Conservation (phyloP, 2,888 invertebrate genomes). For the Synergus umbraculus region DNA sequence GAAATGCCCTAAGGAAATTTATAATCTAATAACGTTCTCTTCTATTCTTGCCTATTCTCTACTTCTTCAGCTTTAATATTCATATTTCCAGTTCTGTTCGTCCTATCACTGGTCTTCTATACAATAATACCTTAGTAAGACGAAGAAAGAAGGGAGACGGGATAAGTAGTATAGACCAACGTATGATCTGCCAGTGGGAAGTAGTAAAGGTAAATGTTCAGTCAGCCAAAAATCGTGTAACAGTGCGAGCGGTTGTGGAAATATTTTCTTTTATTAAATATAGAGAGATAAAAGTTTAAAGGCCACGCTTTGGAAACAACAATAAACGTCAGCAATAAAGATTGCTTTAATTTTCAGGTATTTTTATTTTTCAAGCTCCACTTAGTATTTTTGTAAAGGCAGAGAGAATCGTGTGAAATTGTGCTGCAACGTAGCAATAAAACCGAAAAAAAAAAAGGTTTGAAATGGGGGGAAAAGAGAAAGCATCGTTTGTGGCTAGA, state of each 20-base stretch:
- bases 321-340: not conserved
- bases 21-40: not conserved
- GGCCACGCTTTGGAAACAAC: not conserved
- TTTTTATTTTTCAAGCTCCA: not conserved
- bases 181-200: too few relatives aligned
- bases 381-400: not conserved
- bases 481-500: slow-evolving; percentile 28
- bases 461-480: not conserved
- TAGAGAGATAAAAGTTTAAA: not conserved
- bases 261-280: not conserved
- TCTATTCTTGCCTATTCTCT: not conserved
- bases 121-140: not conserved
- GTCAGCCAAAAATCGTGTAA: too few relatives aligned
- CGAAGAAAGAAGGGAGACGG: too few relatives aligned
- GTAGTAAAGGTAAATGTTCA: too few relatives aligned
- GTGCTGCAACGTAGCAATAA: not conserved
- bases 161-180: too few relatives aligned
- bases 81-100: too few relatives aligned
- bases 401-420: not conserved
- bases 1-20: slow-evolving; percentile 20
- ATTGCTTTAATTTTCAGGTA: not conserved
- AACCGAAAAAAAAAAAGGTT: not conserved
- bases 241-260: too few relatives aligned
- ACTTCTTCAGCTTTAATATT: not conserved
- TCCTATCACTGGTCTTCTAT: not conserved